Evolutionary conservation across 2,113 vertebrate species (phyloP).

Genomic region (Nesospiza acunhae): DNA sequence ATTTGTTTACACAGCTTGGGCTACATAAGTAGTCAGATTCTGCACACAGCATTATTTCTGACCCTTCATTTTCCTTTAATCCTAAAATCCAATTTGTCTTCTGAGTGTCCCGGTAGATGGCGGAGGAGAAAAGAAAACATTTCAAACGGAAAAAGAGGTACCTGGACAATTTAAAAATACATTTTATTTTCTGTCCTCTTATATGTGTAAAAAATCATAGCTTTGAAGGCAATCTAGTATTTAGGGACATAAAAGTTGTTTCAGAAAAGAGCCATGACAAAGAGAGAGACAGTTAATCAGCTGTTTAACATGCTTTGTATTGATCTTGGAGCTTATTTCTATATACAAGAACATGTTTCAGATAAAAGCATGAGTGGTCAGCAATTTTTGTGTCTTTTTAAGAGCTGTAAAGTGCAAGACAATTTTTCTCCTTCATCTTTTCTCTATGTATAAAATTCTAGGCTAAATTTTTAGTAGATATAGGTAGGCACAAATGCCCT

Average conservation of each 20-base stretch:
- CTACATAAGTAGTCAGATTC: background rate
- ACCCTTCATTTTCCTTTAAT: background rate
- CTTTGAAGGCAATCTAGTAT: background rate
- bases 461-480: background rate
- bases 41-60: background rate
- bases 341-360: fast-evolving
- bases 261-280: background rate
- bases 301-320: background rate
- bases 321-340: background rate
- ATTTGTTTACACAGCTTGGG: constrained; percentile 32
- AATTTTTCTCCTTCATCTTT: background rate
- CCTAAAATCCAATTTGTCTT: constrained; percentile 9
- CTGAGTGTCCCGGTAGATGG: background rate
- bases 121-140: background rate
- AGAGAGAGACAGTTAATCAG: background rate
- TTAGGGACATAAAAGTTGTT: background rate
- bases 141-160: background rate
- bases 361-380: background rate
- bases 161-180: background rate
- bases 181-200: background rate
- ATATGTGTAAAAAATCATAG: background rate
- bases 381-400: background rate
- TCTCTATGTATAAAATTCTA: background rate
- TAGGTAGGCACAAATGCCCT: background rate
- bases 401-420: background rate